Conservation (phyloP, 1,140 invertebrate species). For the Drosophila kurseongensis region DNA sequence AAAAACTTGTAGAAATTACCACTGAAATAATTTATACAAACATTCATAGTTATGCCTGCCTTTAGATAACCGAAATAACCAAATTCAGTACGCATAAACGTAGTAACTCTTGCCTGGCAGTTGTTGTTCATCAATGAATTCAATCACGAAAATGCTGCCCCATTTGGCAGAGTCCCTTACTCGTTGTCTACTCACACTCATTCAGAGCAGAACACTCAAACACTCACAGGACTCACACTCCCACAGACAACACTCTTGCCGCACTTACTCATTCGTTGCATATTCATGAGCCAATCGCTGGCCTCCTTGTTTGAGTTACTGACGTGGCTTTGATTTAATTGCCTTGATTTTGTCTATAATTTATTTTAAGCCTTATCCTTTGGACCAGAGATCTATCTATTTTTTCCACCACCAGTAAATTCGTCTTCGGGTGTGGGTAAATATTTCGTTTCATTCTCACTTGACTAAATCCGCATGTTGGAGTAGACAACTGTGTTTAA, state of each 20-base stretch:
- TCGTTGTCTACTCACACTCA: slow-evolving; percentile 12
- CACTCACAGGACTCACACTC: slow-evolving; percentile 10
- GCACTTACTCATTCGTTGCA: slow-evolving; percentile 63
- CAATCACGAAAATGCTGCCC: slow-evolving; percentile 77
- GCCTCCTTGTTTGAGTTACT: slow-evolving; percentile 72
- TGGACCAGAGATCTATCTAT: slow-evolving; percentile 9
- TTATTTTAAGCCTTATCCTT: slow-evolving; percentile 61
- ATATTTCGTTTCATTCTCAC: slow-evolving; percentile 45
- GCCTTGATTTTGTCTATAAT: slow-evolving; percentile 75
- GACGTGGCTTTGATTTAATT: slow-evolving; percentile 80
- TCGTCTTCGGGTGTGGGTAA: slow-evolving; percentile 5
- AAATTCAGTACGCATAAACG: slow-evolving; percentile 7
- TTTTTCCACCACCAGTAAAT: slow-evolving; percentile 3
- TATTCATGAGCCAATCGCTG: slow-evolving; percentile 67
- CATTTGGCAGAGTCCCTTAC: slow-evolving; percentile 41
- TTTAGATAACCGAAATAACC: not conserved
- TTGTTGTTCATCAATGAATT: slow-evolving; percentile 81
- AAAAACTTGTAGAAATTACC: no score
- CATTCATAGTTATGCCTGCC: no score
- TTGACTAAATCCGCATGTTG: slow-evolving; percentile 22
- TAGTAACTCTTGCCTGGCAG: not conserved
- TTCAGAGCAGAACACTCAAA: not conserved
- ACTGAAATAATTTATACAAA: no score
- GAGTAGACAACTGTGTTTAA: not conserved
- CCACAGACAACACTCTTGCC: slow-evolving; percentile 35